Evolutionary conservation across 2,113 vertebrate species (phyloP).

Genomic region (Epinephelus moara): DNA sequence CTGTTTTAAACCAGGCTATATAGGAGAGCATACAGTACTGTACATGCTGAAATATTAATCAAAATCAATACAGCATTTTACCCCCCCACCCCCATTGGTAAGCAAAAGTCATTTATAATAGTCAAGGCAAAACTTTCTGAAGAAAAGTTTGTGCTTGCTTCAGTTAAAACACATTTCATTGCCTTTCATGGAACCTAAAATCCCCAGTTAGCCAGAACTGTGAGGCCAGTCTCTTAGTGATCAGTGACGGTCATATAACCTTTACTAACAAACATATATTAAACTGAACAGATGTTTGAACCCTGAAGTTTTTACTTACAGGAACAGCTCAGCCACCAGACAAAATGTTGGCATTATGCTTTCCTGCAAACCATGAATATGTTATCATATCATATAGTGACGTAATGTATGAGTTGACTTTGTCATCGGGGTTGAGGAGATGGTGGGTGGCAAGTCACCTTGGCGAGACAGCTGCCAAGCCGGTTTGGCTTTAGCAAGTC

Average conservation of each 20-base stretch:
- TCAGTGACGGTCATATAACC: neutral
- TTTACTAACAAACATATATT: neutral
- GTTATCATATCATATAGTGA: no score
- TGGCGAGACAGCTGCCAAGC: no score
- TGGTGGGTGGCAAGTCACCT: no score
- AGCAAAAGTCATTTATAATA: neutral
- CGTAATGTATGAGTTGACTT: no score
- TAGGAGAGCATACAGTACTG: neutral
- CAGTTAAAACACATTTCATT: neutral
- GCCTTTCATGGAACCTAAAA: neutral
- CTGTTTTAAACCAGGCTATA: neutral
- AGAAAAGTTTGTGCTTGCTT: neutral
- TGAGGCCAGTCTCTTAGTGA: neutral
- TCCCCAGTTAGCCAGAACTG: neutral
- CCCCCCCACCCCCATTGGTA: neutral
- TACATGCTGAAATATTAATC: slow-evolving; percentile 18
- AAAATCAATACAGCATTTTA: slow-evolving; percentile 3
- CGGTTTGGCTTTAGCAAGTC: no score
- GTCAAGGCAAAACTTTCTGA: neutral
- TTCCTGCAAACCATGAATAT: no score
- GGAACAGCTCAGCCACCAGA: neutral
- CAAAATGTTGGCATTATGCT: no score
- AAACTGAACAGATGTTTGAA: slow-evolving; percentile 10
- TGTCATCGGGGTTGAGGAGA: no score
- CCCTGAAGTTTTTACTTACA: neutral